Evolutionary conservation across 2,797 vertebrate species (phyloP), one percentile per base, ranked within the genome.

Genomic region (Paratrypauchen microcephalus): DNA sequence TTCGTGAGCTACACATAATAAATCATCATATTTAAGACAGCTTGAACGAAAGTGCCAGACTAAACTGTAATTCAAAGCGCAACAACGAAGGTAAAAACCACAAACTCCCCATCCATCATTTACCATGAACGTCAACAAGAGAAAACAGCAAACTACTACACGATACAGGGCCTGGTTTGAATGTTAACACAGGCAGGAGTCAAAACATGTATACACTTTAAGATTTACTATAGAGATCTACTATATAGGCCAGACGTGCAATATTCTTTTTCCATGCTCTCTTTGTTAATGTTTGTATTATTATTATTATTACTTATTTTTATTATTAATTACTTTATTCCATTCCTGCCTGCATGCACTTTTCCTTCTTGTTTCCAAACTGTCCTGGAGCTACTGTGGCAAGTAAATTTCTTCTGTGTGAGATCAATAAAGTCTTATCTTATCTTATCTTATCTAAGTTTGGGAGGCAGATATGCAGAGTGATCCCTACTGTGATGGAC

Each of bases 51-150:
- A 64, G 45, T 32, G 39, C 58, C 23, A 70, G 24, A 50, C 62
- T 21, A 69, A 66, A 30, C 62, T 52, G 2, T 23, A 45, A 68
- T 72, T 50, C 19, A 32, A 72, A 36, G 48, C 0, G 30, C 24
- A 71, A 70, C 45, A 28, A 65, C 19, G 23, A 65, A 50, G 45
- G 63, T 65, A 65, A 52, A 60, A 52, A 65, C 18, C 63, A 39
- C 32, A 66, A 66, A 56, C 54, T 56, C 52, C 50, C 32, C 30
- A 66, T 66, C 19, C 64, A 0, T 4, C 28, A 30, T 36, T 55
- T 66, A 48, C 72, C 23, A 19, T 24, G 52, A 13, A 66, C 39
- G 15, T 62, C 32, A 70, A 70, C 58, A 21, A 32, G 60, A 13
- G 41, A 52, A 47, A 63, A 52, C 15, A 24, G 57, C 12, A 16